Conservation (phyloP, 2,888 invertebrate species). For the Anticlea derivata region DNA sequence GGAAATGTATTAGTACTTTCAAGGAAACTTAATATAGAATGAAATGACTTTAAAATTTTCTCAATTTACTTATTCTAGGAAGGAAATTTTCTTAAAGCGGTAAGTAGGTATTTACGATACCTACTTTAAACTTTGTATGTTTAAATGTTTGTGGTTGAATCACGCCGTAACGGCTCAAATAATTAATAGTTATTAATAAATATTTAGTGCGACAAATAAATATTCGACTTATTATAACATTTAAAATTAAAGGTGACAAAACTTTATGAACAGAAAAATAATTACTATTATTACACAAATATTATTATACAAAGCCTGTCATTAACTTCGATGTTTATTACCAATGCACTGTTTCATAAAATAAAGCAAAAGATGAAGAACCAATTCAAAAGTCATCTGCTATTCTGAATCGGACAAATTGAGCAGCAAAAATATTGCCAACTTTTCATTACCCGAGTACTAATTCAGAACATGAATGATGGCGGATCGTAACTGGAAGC, state of each 20-base stretch:
- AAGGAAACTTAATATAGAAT: slow-evolving; percentile 21
- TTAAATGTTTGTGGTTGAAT: too few relatives aligned
- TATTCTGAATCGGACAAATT: slow-evolving; percentile 2
- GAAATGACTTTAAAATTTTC: slow-evolving; percentile 10
- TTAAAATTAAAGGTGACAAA: too few relatives aligned
- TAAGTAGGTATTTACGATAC: too few relatives aligned
- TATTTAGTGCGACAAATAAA: too few relatives aligned
- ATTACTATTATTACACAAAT: too few relatives aligned
- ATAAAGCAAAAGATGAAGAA: not conserved
- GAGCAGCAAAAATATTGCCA: not conserved
- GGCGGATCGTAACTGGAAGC: not conserved
- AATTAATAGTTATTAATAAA: not conserved
- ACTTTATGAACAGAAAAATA: too few relatives aligned
- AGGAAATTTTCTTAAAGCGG: too few relatives aligned
- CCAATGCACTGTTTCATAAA: not conserved
- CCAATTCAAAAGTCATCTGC: not conserved
- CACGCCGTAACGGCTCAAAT: too few relatives aligned
- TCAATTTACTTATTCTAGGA: slow-evolving; percentile 8
- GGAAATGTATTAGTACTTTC: slow-evolving; percentile 77
- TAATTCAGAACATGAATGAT: not conserved
- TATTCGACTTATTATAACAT: too few relatives aligned
- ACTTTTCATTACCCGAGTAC: not conserved
- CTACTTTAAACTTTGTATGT: too few relatives aligned
- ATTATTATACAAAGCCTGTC: too few relatives aligned
- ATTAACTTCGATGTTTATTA: too few relatives aligned